A percentile compares a stretch with the other conserved stretches of the same genome.
Evolutionary conservation across 2,888 invertebrate species (phyloP).

Genomic region (Lasioglossum calceatum): DNA sequence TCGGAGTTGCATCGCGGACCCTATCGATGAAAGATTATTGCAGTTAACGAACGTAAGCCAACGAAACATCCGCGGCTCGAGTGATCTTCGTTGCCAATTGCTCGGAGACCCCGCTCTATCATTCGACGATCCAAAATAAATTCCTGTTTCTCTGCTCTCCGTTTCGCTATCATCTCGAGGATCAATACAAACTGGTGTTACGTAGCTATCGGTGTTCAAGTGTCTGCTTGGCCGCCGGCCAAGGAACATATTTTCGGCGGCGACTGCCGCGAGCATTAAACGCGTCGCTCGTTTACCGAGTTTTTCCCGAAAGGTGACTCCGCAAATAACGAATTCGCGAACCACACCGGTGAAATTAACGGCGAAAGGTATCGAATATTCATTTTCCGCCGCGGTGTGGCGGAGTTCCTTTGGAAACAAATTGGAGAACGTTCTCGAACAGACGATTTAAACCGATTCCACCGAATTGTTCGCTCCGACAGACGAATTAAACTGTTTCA

Average conservation of each 20-base stretch:
- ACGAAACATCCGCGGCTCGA: slow-evolving; percentile 11
- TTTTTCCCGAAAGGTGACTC: background rate
- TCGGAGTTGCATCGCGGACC: background rate
- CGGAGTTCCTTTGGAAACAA: background rate
- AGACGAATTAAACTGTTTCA: background rate
- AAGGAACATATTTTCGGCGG: slow-evolving; percentile 30
- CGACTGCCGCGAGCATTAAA: background rate
- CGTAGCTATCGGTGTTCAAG: slow-evolving; percentile 33
- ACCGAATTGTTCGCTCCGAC: background rate
- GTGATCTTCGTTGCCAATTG: background rate
- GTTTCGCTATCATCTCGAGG: slow-evolving; percentile 39
- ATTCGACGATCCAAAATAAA: slow-evolving; percentile 24
- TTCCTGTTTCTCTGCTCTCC: slow-evolving; percentile 3
- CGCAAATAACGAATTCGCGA: background rate
- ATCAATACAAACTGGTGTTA: slow-evolving; percentile 47
- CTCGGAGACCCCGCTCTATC: background rate
- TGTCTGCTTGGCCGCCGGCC: slow-evolving; percentile 32
- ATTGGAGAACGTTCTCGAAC: background rate
- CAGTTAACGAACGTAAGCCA: background rate
- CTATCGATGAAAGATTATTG: slow-evolving; percentile 12
- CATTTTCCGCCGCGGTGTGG: background rate
- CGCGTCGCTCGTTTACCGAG: background rate
- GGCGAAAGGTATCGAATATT: background rate
- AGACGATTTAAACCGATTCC: background rate
- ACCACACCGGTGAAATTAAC: background rate